Percentiles rank a stretch among this genome's conserved stretches.
These are phyloP conservation scores for Bubo scandiacus DNA, from an alignment of 2,113 vertebrate species.

Conservation along the genomic window DNA sequence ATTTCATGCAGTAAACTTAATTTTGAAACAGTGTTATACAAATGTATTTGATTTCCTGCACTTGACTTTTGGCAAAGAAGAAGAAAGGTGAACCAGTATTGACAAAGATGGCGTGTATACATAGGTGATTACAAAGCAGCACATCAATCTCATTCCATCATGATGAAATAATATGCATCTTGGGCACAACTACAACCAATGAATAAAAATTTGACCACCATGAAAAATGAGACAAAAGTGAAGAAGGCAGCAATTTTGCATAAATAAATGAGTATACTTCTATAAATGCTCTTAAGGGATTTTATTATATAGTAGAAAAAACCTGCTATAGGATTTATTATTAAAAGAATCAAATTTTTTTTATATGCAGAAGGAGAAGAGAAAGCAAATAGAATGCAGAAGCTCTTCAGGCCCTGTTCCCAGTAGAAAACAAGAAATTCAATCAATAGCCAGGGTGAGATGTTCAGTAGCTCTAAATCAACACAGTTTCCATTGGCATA, in stretches of 20 bases:
- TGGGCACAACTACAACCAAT: neutral
- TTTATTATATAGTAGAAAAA: neutral
- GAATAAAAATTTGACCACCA: constrained; percentile 33
- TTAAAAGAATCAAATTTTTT: neutral
- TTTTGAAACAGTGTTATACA: constrained; percentile 9
- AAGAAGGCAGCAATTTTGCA: neutral
- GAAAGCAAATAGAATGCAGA: neutral
- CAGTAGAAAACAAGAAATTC: neutral
- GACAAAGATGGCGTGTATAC: neutral
- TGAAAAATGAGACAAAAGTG: neutral
- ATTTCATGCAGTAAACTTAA: constrained; percentile 10
- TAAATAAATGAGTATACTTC: neutral
- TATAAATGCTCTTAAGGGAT: neutral
- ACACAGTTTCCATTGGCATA: neutral
- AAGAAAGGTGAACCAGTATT: constrained; percentile 1
- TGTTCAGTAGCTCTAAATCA: neutral
- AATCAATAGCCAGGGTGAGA: neutral
- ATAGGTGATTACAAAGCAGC: constrained; percentile 4
- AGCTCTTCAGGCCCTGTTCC: neutral
- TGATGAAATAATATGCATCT: neutral
- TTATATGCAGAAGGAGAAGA: neutral
- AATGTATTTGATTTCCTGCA: constrained; percentile 30
- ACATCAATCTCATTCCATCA: constrained; percentile 40
- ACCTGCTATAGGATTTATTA: neutral
- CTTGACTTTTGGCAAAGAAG: constrained; percentile 15